A percentile compares a stretch with the other conserved stretches of the same genome.
These are phyloP conservation scores for Phocoena phocoena DNA, from an alignment of 2,113 vertebrate genomes.

Conservation along the genomic window DNA sequence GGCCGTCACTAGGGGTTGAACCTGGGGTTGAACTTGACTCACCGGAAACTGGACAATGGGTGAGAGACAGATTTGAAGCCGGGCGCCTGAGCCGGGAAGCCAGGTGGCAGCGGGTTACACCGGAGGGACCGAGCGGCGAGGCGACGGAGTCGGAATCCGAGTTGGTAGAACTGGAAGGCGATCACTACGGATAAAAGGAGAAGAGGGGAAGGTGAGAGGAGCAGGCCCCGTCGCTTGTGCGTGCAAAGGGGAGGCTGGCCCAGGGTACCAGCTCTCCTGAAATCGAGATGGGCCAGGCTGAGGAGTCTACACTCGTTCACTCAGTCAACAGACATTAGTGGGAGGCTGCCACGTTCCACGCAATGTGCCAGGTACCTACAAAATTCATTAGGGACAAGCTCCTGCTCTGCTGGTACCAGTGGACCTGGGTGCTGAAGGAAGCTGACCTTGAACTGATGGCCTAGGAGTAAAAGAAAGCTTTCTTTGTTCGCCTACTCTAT, in stretches of 20 bases:
- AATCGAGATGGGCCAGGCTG: neutral
- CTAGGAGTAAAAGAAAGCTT: neutral
- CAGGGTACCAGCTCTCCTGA: neutral
- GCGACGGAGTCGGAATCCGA: neutral
- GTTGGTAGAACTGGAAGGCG: neutral
- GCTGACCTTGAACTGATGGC: neutral
- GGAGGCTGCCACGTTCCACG: neutral
- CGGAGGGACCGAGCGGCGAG: neutral
- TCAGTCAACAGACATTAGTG: neutral
- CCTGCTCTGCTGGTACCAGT: neutral
- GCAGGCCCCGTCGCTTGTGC: neutral
- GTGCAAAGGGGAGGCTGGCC: neutral
- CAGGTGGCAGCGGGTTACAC: neutral
- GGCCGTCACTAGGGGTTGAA: neutral
- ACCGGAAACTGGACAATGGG: constrained; percentile 56
- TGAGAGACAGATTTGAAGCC: constrained; percentile 53
- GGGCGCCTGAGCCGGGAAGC: neutral
- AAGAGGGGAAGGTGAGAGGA: neutral
- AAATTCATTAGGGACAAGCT: neutral
- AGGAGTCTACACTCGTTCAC: neutral
- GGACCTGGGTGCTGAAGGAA: neutral
- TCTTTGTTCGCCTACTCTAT: neutral
- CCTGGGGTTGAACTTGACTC: constrained; percentile 66
- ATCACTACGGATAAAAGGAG: neutral
- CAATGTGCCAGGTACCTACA: neutral